Evolutionary conservation across 2,797 vertebrate species (phyloP).

Genomic region (Pteronotus mesoamericanus): DNA sequence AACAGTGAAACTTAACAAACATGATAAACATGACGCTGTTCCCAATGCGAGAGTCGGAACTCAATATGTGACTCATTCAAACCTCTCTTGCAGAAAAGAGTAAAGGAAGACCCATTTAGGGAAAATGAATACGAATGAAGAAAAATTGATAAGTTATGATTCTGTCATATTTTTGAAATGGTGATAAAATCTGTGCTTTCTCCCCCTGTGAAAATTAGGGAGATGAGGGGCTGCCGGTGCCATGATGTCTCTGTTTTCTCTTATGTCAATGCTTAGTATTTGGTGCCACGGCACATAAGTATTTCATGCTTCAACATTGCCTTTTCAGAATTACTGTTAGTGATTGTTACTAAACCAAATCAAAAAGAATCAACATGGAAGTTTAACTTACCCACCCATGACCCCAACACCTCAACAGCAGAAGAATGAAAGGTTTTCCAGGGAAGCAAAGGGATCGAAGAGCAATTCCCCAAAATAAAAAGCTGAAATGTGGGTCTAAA

Average conservation of each 20-base stretch:
- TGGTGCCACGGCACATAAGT: background rate
- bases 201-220: background rate
- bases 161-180: background rate
- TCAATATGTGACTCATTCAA: background rate
- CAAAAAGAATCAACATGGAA: background rate
- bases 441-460: background rate
- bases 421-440: background rate
- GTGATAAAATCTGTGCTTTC: background rate
- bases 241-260: background rate
- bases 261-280: background rate
- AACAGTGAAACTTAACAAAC: conserved; percentile 50
- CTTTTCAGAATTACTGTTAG: background rate
- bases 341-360: background rate
- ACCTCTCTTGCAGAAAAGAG: background rate
- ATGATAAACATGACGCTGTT: background rate
- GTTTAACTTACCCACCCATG: background rate
- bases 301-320: background rate
- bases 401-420: background rate
- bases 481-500: background rate
- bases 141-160: background rate
- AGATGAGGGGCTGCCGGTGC: background rate
- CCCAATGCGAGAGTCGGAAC: background rate
- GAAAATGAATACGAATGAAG: background rate
- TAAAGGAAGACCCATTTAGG: background rate
- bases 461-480: background rate